Conservation (phyloP, 2,113 vertebrate genomes). For the Chascanopsetta lugubris region DNA sequence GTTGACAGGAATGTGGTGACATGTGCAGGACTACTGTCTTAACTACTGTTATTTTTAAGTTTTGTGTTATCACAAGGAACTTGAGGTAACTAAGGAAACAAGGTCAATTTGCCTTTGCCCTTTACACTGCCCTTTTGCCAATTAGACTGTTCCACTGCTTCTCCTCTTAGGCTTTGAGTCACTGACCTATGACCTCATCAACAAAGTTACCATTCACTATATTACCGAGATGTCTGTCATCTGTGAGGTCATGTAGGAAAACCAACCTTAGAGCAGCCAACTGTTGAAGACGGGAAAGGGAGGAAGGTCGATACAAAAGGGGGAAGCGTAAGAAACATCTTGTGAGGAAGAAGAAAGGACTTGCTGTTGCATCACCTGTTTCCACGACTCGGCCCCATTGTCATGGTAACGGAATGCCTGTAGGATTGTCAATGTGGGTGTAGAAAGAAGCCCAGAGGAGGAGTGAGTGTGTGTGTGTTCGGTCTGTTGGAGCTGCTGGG, state of each 20-base stretch:
- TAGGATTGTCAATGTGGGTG: slow-evolving; percentile 66
- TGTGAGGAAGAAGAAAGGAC: slow-evolving; percentile 57
- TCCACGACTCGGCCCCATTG: slow-evolving; percentile 59
- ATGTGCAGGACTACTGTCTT: neutral
- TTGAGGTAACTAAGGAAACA: neutral
- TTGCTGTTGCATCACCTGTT: slow-evolving; percentile 74
- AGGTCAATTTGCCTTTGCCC: neutral
- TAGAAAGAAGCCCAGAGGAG: slow-evolving; percentile 63
- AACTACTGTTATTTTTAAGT: neutral
- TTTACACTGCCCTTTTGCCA: neutral
- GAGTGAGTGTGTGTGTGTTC: slow-evolving; percentile 71
- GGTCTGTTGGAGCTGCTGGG: slow-evolving; percentile 62
- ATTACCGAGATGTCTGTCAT: slow-evolving; percentile 1
- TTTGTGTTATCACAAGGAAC: neutral
- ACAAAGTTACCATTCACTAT: no score
- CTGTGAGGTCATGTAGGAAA: neutral
- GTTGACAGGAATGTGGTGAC: neutral
- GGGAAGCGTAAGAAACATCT: slow-evolving; percentile 44
- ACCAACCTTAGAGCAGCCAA: neutral
- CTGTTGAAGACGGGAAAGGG: slow-evolving; percentile 6
- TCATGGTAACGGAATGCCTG: slow-evolving; percentile 76
- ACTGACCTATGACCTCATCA: slow-evolving; percentile 7
- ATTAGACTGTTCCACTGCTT: slow-evolving; percentile 7
- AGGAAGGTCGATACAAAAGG: slow-evolving; percentile 37
- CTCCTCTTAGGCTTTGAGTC: neutral